A percentile compares a stretch with the other conserved stretches of the same genome.
Conservation (phyloP, 2,797 vertebrate species). For the Amniataba percoides region DNA sequence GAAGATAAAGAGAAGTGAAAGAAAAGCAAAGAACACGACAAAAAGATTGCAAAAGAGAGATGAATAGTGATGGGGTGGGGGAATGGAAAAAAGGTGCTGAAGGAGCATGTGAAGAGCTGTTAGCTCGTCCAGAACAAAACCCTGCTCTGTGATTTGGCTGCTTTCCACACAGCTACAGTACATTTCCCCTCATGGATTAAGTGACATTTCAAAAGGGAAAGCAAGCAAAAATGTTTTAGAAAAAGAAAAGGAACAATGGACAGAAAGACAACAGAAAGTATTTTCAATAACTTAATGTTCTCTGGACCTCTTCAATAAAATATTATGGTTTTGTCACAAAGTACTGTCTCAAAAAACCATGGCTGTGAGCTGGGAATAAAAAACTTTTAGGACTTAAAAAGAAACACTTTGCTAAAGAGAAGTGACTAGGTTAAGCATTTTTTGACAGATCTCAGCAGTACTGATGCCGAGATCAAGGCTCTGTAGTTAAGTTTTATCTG, state of each 20-base stretch:
- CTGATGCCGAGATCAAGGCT: not conserved
- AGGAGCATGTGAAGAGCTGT: not conserved
- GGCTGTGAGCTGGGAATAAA: not conserved
- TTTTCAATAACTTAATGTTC: not conserved
- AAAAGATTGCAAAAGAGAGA: not conserved
- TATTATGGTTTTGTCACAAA: not conserved
- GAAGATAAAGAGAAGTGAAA: not conserved
- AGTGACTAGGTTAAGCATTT: not conserved
- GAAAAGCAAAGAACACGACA: not conserved
- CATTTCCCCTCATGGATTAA: slow-evolving; percentile 10
- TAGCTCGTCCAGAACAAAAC: not conserved
- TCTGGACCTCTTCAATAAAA: not conserved
- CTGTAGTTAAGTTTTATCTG: not conserved
- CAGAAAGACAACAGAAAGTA: not conserved
- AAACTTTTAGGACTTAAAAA: not conserved
- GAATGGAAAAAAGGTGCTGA: slow-evolving; percentile 13
- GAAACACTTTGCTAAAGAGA: slow-evolving; percentile 5
- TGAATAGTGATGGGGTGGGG: not conserved
- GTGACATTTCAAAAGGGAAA: slow-evolving; percentile 8
- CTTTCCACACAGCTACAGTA: slow-evolving; percentile 9
- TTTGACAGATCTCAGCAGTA: not conserved
- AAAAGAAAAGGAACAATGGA: not conserved
- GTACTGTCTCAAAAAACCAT: not conserved
- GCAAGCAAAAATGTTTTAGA: not conserved
- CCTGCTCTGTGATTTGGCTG: slow-evolving; percentile 2